Base-by-base conservation (phyloP, 2,797 vertebrate genomes). In the Urophycis tenuis region DNA sequence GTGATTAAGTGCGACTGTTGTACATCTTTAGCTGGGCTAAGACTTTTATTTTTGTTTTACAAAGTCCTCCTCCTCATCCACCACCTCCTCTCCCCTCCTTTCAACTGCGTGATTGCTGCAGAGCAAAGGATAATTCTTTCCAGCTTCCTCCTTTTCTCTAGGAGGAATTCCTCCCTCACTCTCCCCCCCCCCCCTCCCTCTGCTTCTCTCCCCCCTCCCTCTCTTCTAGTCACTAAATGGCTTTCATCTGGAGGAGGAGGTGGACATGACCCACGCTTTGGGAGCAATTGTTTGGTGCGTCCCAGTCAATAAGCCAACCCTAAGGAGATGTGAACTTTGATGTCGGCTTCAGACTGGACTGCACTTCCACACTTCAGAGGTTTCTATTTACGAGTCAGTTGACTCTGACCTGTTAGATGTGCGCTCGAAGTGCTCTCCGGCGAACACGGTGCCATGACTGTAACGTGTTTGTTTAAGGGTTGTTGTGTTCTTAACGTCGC, bases 241-340 rank as follows among this genome's bases (percentile, higher is more conserved):
- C 86, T 92, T 92, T 91, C 91, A 92, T 91, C 90, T 93, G 92
- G 89, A 80, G 80, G 79, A 82, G 81, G 79, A 82, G 81, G 79
- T 85, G 84, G 81, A 88, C 79, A 74, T 78, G 78, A 72, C 80
- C 53, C 53, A 77, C 81, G 87, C 86, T 85, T 87, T 81, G 81
- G 78, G 78, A 86, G 77, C 39, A 64, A 83, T 80, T 10, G 25
- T 83, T 86, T 75, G 81, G 73, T 85, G 79, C 81, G 88, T 84
- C 85, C 79, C 31, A 77, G 87, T 87, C 87, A 83, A 85, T 88
- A 86, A 86, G 71, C 32, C 45, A 78, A 74, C 80, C n/a, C n/a
- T 72, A 73, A 9, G 12, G 22, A 76, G 82, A 76, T 74, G 0
- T 78, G 80, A 74, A 81, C 85, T 88, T 88, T 88, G 83, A 90